These are phyloP conservation scores for Caenorhabditis inopinata DNA, from an alignment of 1,140 invertebrate genomes.

Conservation along the genomic window DNA sequence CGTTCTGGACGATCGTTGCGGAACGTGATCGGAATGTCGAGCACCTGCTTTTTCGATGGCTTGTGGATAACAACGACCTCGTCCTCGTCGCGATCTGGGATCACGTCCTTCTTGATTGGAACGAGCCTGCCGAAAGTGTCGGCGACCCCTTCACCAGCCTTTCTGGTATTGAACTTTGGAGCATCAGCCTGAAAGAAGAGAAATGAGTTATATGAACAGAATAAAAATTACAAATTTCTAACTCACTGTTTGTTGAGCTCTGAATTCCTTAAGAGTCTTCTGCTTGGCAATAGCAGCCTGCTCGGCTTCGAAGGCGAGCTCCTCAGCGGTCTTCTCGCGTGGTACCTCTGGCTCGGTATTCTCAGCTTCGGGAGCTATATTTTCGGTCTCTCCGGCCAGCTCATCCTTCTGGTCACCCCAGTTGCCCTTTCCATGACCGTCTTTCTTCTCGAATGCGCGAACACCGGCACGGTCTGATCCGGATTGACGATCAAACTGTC, in stretches of 20 bases:
- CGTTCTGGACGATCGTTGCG: not conserved
- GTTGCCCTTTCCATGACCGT: constrained; percentile 54
- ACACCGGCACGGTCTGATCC: constrained; percentile 52
- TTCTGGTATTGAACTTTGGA: constrained; percentile 48
- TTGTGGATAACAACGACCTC: constrained; percentile 44
- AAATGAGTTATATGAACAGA: not conserved
- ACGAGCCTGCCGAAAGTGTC: constrained; percentile 49
- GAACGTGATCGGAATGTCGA: constrained; percentile 49
- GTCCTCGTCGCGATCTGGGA: constrained; percentile 36
- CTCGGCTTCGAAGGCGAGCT: constrained; percentile 46
- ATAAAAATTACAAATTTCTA: not conserved
- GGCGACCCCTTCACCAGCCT: constrained; percentile 52
- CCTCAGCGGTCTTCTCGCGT: constrained; percentile 51
- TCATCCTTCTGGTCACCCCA: constrained; percentile 48
- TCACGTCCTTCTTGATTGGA: constrained; percentile 45
- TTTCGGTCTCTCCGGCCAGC: constrained; percentile 40
- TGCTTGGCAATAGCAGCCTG: constrained; percentile 26
- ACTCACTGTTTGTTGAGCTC: constrained; percentile 32
- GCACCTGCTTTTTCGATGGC: constrained; percentile 40
- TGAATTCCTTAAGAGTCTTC: constrained; percentile 53
- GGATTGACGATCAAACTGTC: constrained; percentile 48
- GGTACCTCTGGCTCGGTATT: constrained; percentile 42
- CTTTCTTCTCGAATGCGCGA: constrained; percentile 50
- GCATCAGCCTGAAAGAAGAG: constrained; percentile 38
- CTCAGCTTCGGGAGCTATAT: constrained; percentile 43